phyloP scores from a whole-genome alignment of 2,797 vertebrate species.

The Etheostoma nigrum region DNA sequence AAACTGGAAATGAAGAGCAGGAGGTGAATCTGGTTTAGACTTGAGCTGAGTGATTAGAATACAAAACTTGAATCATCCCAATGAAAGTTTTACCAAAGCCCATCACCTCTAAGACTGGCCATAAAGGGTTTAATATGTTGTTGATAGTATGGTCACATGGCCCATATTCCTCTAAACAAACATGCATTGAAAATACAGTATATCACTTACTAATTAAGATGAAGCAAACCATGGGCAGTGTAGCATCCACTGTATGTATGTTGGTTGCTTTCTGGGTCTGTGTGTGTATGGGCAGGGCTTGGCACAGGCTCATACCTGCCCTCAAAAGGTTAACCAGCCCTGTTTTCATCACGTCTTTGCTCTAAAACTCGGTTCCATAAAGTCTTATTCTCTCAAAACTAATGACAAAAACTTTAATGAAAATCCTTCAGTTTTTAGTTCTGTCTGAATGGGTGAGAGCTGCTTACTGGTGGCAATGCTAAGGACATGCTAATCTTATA shows the following conservation, averaged over 20 bases:
- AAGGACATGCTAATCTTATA: not conserved
- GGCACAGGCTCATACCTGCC: not conserved
- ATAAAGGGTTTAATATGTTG: not conserved
- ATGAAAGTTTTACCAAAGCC: too few species aligned
- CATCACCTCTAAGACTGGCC: too few species aligned
- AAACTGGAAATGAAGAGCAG: too few species aligned
- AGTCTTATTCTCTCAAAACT: not conserved
- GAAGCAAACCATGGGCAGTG: too few species aligned
- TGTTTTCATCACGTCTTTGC: not conserved
- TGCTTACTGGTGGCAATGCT: not conserved
- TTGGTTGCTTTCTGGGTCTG: too few species aligned
- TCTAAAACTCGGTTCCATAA: not conserved
- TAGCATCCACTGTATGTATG: not conserved
- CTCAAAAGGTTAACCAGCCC: not conserved
- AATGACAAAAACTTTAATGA: not conserved
- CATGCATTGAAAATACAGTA: not conserved
- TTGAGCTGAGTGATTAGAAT: too few species aligned
- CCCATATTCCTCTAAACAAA: not conserved
- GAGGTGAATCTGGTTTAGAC: too few species aligned
- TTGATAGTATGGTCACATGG: too few species aligned
- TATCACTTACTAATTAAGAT: not conserved
- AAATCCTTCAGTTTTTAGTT: not conserved
- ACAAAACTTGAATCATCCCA: too few species aligned
- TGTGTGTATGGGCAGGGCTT: not conserved
- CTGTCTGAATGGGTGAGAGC: not conserved